Evolutionary conservation across 2,113 vertebrate genomes (phyloP), one percentile per base, ranked within the genome.

Genomic region (Synodontis membranacea): DNA sequence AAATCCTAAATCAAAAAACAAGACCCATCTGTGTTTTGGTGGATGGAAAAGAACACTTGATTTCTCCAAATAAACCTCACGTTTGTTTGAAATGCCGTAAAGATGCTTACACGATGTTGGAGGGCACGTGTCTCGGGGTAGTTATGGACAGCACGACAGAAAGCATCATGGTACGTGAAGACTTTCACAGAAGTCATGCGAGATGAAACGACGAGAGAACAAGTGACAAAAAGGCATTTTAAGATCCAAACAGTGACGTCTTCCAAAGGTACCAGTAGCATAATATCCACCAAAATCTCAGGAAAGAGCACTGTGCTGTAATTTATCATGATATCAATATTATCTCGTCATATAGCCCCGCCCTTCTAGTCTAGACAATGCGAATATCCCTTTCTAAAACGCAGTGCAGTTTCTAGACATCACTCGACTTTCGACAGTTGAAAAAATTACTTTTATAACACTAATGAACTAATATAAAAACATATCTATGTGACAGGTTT

Each of bases 61-160:
- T 28, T 75, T 46, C 23, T 76, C 44, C 70, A 76, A 76, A 84
- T 62, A 78, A 78, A 62, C 39, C 56, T 78, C 39, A 76, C 17
- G 7, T 46, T 74, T 60, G 28, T 60, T 54, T 76, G 68, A 75
- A n/a, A 34, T 21, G 68, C 70, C 10, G 21, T 75, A 60, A 75
- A 23, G 28, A 31, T 39, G n/a, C 58, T 75, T 54, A 46, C 42
- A 46, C 52, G 7, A 52, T 84, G 52, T 19, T 34, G 70, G 17
- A 46, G 3, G 48, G 28, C n/a, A 37, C 14, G 80, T 58, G 37
- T 62, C 12, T 44, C 15, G 14, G 54, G 37, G 50, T 56, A 8
- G 12, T 17, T 6, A 70, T 4, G 37, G 39, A 46, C 68, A 46
- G 0, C 8, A 39, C 1, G 37, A 23, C 39, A 10, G 37, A 42